Percentiles rank a stretch among this genome's conserved stretches.
Conservation (phyloP, 2,888 invertebrate genomes). For the Eristalinus sepulchralis region DNA sequence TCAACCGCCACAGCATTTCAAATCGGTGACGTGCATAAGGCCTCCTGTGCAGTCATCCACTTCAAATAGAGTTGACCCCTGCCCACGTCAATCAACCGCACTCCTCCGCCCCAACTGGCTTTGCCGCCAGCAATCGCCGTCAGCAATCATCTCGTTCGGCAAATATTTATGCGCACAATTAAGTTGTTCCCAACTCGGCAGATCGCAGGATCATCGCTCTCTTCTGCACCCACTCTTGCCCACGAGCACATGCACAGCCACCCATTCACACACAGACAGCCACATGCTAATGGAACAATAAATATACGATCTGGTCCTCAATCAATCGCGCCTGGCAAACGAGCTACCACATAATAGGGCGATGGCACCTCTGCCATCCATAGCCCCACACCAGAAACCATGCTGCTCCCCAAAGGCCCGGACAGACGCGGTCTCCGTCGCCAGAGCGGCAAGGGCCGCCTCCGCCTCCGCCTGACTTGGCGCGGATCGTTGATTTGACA, state of each 20-base stretch:
- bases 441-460: background rate
- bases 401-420: conserved; percentile 10
- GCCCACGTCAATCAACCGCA: background rate
- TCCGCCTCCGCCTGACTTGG: background rate
- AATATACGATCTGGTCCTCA: conserved; percentile 53
- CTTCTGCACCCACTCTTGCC: background rate
- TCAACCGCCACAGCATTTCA: no score
- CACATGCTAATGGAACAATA: conserved; percentile 56
- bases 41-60: background rate
- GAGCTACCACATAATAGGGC: conserved; percentile 50
- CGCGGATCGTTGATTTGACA: conserved; percentile 60
- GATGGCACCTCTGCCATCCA: conserved; percentile 35
- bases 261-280: background rate
- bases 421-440: background rate
- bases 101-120: background rate
- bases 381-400: conserved; percentile 23
- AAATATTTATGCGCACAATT: conserved; percentile 47
- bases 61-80: background rate
- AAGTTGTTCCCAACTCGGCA: conserved; percentile 50
- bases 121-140: background rate
- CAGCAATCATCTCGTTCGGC: background rate
- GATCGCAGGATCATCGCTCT: conserved; percentile 29
- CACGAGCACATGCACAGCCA: background rate
- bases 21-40: no score
- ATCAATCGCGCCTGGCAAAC: conserved; percentile 55